Percentiles rank a stretch among this genome's conserved stretches.
Conservation (phyloP, 2,113 vertebrate species). For the Melanostigma gelatinosum region DNA sequence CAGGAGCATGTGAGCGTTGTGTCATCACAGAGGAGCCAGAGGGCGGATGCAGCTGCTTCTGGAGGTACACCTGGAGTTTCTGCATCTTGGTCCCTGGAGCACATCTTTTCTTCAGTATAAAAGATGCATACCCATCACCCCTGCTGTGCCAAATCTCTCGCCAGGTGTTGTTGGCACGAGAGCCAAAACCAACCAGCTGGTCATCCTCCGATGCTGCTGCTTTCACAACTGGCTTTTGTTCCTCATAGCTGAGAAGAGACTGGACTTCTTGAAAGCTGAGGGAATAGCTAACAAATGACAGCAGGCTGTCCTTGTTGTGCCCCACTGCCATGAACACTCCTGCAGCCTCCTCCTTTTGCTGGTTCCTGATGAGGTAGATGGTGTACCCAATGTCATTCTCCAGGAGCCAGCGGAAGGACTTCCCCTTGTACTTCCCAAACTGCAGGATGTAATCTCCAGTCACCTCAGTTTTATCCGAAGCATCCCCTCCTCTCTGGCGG, state of each 20-base stretch:
- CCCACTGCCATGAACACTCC: background rate
- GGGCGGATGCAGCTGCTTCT: background rate
- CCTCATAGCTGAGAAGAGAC: background rate
- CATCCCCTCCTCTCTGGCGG: background rate
- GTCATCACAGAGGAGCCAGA: background rate
- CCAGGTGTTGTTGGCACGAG: background rate
- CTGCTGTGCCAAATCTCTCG: background rate
- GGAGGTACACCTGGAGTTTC: background rate
- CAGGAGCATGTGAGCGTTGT: background rate
- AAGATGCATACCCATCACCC: background rate
- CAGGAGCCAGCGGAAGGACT: background rate
- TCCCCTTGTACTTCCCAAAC: background rate
- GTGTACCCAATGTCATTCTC: background rate
- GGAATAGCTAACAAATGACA: background rate
- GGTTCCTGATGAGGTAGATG: background rate
- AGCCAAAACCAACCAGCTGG: background rate
- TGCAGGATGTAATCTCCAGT: background rate
- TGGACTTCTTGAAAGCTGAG: background rate
- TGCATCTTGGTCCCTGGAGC: background rate
- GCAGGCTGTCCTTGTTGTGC: background rate
- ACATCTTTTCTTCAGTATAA: background rate
- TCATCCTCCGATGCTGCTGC: background rate
- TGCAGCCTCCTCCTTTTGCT: slow-evolving; percentile 3
- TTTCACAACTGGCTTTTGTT: background rate
- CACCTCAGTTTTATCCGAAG: background rate